Evolutionary conservation across 2,888 invertebrate species (phyloP).

Genomic region (Mesoligia furuncula): DNA sequence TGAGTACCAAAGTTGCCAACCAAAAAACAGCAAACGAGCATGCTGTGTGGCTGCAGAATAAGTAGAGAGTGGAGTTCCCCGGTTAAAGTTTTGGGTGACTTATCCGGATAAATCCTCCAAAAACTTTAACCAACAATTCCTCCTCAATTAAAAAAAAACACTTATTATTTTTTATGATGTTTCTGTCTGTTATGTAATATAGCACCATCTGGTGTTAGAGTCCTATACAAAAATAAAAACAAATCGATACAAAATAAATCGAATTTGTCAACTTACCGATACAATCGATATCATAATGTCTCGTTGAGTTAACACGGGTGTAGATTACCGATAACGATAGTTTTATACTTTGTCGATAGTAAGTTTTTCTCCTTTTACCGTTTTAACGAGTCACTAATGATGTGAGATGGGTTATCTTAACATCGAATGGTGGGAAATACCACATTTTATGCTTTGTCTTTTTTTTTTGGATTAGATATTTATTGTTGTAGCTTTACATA

Average conservation of each 20-base stretch:
- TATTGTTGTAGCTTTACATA: constrained; percentile 17
- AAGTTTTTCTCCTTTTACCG: constrained; percentile 47
- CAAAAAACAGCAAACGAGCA: no score
- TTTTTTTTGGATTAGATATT: constrained; percentile 17
- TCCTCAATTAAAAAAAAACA: not conserved
- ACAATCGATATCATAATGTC: constrained; percentile 51
- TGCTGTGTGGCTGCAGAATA: not conserved
- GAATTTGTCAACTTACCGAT: constrained; percentile 54
- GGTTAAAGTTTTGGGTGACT: not conserved
- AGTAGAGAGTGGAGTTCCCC: not conserved
- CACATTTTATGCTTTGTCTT: constrained; percentile 25
- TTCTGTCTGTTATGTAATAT: no score
- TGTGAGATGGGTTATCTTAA: constrained; percentile 51
- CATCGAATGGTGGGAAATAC: constrained; percentile 53
- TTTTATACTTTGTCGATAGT: constrained; percentile 51
- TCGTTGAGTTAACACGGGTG: constrained; percentile 59
- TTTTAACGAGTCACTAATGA: constrained; percentile 59
- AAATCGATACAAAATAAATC: constrained; percentile 44
- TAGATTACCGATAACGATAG: constrained; percentile 60
- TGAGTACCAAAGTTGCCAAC: not conserved
- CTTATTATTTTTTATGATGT: no score
- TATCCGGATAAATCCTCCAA: not conserved
- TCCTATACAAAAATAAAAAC: not conserved
- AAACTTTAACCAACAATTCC: not conserved
- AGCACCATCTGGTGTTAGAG: not conserved